A percentile compares a stretch with the other conserved stretches of the same genome.
Evolutionary conservation across 1,140 invertebrate species (phyloP).

Genomic region (Medauroidea extradentata): DNA sequence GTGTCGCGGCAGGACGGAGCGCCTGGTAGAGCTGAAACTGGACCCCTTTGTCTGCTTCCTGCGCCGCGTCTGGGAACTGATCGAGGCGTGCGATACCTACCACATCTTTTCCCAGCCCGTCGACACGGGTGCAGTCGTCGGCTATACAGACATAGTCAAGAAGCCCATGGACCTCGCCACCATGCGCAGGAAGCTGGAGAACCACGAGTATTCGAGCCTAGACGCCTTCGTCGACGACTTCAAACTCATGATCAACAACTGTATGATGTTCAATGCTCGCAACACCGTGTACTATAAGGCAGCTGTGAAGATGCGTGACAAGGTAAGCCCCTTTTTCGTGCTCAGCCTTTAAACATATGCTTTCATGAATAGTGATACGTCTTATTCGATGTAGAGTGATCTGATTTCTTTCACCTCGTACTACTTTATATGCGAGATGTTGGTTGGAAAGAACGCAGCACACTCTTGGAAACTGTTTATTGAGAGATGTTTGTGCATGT

Average conservation of each 20-base stretch:
- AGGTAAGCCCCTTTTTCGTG: too few species aligned
- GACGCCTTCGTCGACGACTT: conserved; percentile 30
- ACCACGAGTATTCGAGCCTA: conserved; percentile 43
- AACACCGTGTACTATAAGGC: not conserved
- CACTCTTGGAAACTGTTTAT: too few species aligned
- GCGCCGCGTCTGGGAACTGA: conserved; percentile 61
- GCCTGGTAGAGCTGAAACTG: conserved; percentile 73
- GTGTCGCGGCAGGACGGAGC: conserved; percentile 67
- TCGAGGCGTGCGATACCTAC: conserved; percentile 48
- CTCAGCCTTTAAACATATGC: too few species aligned
- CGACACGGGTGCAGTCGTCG: conserved; percentile 36
- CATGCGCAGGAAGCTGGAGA: conserved; percentile 48
- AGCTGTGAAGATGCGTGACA: too few species aligned
- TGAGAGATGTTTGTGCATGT: too few species aligned
- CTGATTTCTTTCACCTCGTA: too few species aligned
- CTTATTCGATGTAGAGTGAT: too few species aligned
- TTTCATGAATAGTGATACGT: too few species aligned
- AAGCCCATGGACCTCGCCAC: conserved; percentile 55
- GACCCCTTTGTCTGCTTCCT: conserved; percentile 77
- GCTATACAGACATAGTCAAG: conserved; percentile 54
- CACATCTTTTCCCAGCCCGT: conserved; percentile 56
- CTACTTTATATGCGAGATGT: too few species aligned
- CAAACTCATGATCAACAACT: conserved; percentile 46
- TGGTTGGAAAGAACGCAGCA: too few species aligned
- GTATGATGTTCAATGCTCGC: conserved; percentile 44